Evolutionary conservation across 2,888 invertebrate species (phyloP), one percentile per base, ranked within the genome.

Genomic region (Drosophila pseudotalamancana): DNA sequence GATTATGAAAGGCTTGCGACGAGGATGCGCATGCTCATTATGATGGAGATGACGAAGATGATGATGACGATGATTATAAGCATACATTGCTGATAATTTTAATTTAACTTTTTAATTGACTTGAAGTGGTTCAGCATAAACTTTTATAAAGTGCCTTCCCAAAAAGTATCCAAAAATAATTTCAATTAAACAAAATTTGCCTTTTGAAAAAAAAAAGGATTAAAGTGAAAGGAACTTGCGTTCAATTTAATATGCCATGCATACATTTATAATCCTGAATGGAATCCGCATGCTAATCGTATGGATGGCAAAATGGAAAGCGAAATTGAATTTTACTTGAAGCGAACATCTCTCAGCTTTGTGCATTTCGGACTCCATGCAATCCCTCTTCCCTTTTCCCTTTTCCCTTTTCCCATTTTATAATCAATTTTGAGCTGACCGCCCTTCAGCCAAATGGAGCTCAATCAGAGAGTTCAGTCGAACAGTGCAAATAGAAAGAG

Each of bases 71-170:
- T 63, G 19, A 63, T 50, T 35, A 51, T 42, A 21, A 8, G 42
- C 54, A 61, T 42, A 29, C 35, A 39, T 62, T 42, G 39, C 42
- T 57, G 49, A 65, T 63, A 66, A 69, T 75, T 75, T 72, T 61
- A 72, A 81, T 81, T 83, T 59, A 83, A 83, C 86, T 76, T 86
- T 85, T 76, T 81, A 86, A 81, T 81, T 74, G 56, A 72, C 51
- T 70, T 60, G 23, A 63, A 55, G 66, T 45, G 27, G 61, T 31
- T 21, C 5, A 9, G 16, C 9, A 39, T 5, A 12, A 60, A 32
- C 51, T 61, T 61, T 48, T 27, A 19, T 11, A 40, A 32, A 16
- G 46, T 12, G 11, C 25, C 19, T 3, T 2, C 9, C 40, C 0
- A 16, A 42, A 46, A 48, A 50, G 49, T 21, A 31, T 12, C 37